These are phyloP conservation scores for Otolemur garnettii DNA, from an alignment of 2,113 vertebrate species.

Conservation along the genomic window DNA sequence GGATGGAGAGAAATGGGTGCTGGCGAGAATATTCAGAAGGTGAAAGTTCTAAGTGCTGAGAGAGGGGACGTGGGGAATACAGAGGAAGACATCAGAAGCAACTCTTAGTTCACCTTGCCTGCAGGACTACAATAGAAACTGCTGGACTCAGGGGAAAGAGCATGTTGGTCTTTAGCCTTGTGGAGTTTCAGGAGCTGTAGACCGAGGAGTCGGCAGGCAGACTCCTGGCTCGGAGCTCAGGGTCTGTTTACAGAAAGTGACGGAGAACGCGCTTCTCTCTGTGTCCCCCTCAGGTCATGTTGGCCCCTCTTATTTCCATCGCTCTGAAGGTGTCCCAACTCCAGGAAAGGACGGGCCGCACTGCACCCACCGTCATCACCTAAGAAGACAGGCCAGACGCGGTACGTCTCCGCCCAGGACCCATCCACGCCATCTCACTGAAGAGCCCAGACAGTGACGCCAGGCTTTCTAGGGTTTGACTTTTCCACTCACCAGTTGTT, in stretches of 20 bases:
- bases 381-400: slow-evolving; percentile 83
- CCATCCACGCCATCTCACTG: slow-evolving; percentile 1
- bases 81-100: background rate
- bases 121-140: background rate
- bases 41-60: background rate
- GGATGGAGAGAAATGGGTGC: background rate
- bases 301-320: slow-evolving; percentile 96
- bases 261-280: background rate
- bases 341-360: slow-evolving; percentile 93
- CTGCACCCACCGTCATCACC: slow-evolving; percentile 96
- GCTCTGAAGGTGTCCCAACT: slow-evolving; percentile 96
- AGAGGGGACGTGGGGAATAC: background rate
- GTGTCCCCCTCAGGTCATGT: slow-evolving; percentile 93
- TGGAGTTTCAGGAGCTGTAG: background rate
- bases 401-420: slow-evolving; percentile 45
- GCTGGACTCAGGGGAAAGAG: background rate
- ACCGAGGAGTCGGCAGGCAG: background rate
- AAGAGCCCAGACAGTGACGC: slow-evolving; percentile 66
- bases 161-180: background rate
- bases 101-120: background rate
- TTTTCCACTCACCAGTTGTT: slow-evolving; percentile 21
- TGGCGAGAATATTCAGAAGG: accelerated
- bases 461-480: slow-evolving; percentile 44
- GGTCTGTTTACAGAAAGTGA: background rate
- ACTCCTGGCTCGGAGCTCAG: background rate